Conservation (phyloP, 1,140 invertebrate genomes). For the Apis mellifera region DNA sequence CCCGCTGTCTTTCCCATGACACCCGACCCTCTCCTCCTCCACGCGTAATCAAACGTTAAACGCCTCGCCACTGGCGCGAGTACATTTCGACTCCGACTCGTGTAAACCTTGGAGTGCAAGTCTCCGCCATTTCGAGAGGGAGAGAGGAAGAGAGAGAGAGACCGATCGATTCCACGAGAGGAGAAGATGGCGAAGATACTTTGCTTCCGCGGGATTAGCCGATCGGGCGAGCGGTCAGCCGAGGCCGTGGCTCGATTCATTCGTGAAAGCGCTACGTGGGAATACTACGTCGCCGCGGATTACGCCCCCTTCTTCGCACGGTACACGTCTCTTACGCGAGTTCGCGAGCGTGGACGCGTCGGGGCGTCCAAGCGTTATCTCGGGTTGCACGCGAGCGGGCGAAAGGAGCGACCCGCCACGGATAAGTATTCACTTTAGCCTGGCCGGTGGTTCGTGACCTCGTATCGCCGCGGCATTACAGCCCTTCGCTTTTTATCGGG, state of each 20-base stretch:
- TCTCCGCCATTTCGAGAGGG: too few relatives aligned
- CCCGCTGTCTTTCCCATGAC: conserved; percentile 40
- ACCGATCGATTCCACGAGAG: too few relatives aligned
- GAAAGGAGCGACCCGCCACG: conserved; percentile 52
- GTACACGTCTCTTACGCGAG: background rate
- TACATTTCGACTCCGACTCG: background rate
- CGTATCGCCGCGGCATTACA: conserved; percentile 69
- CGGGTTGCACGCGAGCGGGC: conserved; percentile 52
- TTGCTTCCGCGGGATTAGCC: conserved; percentile 48
- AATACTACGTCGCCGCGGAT: conserved; percentile 76
- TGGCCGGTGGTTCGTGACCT: conserved; percentile 68
- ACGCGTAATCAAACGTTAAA: conserved; percentile 16
- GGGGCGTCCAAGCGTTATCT: conserved; percentile 22
- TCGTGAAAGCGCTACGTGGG: conserved; percentile 72
- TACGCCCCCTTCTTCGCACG: conserved; percentile 70
- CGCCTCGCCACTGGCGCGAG: background rate
- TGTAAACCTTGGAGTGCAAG: background rate
- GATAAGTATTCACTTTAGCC: conserved; percentile 73
- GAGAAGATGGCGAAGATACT: conserved; percentile 50
- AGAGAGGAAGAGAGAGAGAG: too few relatives aligned
- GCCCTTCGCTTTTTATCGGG: conserved; percentile 69
- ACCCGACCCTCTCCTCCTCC: background rate
- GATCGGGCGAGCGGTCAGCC: conserved; percentile 32
- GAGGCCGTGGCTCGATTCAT: conserved; percentile 47
- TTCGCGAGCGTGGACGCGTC: conserved; percentile 19